Conservation (phyloP, 2,113 vertebrate species). For the Platichthys stellatus region DNA sequence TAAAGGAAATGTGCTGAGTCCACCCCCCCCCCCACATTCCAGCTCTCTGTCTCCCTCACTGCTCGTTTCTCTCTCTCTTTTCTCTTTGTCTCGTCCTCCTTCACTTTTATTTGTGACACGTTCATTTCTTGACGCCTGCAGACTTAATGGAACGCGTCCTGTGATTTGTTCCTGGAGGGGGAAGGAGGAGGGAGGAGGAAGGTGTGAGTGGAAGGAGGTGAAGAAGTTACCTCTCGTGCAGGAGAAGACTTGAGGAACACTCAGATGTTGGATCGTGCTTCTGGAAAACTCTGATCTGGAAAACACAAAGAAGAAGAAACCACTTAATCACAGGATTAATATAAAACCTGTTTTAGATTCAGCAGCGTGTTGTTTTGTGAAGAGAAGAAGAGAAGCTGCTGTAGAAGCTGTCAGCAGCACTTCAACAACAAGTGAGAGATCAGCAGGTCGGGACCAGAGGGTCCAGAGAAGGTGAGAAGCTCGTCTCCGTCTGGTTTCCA, state of each 20-base stretch:
- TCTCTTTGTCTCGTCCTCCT: not conserved
- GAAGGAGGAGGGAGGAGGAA: no score
- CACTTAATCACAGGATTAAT: not conserved
- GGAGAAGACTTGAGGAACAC: not conserved
- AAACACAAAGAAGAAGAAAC: no score
- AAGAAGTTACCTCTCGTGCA: constrained; percentile 38
- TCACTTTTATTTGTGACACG: not conserved
- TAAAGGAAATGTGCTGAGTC: constrained; percentile 79
- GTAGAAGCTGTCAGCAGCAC: not conserved
- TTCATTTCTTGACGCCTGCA: no score
- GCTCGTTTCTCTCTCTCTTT: not conserved
- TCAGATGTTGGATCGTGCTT: not conserved
- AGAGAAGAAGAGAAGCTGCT: no score
- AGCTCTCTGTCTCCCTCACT: constrained; percentile 7
- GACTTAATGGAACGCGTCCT: no score
- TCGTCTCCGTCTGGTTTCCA: constrained; percentile 62
- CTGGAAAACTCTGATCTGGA: not conserved
- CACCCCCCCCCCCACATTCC: constrained; percentile 32
- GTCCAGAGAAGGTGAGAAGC: constrained; percentile 57
- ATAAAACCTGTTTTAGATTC: no score
- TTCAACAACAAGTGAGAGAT: constrained; percentile 19
- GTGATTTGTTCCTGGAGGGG: no score
- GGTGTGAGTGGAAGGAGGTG: no score
- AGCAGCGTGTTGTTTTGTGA: no score
- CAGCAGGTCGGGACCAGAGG: constrained; percentile 34